Base-by-base conservation (phyloP, 2,113 vertebrate species). In the Sinocyclocheilus maitianheensis region DNA sequence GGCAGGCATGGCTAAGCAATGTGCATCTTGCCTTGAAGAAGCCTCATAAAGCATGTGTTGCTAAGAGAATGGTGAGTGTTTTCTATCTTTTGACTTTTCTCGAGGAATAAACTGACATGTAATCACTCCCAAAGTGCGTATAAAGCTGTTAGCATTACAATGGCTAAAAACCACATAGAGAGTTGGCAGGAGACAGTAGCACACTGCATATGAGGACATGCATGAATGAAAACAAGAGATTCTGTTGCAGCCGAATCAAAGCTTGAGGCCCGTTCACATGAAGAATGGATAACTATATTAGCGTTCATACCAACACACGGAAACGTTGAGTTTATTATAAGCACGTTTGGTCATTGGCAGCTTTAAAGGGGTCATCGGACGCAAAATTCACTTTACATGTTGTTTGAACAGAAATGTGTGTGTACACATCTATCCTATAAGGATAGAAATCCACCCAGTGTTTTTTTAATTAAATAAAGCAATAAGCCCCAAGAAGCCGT, bases 1-100 rank as follows among this genome's bases (percentile, higher is more conserved):
- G 94, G 63, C 90, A 92, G 78, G 1, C 85, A 91, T 89, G 86
- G 84, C 89, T 77, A 91, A 89, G 78, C 4, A 74, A 87, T 65
- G 8, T 76, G 16, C 22, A 12, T 76, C 62, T 13, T 3, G 74
- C 8, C 0, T 48, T 2, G 60, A 46, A 16, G 5, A n/a, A 43
- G 22, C 7, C 60, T 46, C 22, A 18, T 30, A 40, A 62, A 40
- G 51, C 26, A 51, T 30, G 46, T 77, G 75, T 3, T 20, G 24
- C 30, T 22, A 6, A 22, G 5, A 20, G 12, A 24, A 34, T n/a
- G 34, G 20, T 79, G 34, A 78, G 60, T 63, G 53, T 79, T 79
- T 79, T 79, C 69, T 2, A 24, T 76, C 43, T 51, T 51, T 12
- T 51, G 30, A 78, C 53, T 78, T 34, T 76, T 76, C 74, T 76